phyloP scores from a whole-genome alignment of 2,888 invertebrate species.

The Arrhopalites spinosus region DNA sequence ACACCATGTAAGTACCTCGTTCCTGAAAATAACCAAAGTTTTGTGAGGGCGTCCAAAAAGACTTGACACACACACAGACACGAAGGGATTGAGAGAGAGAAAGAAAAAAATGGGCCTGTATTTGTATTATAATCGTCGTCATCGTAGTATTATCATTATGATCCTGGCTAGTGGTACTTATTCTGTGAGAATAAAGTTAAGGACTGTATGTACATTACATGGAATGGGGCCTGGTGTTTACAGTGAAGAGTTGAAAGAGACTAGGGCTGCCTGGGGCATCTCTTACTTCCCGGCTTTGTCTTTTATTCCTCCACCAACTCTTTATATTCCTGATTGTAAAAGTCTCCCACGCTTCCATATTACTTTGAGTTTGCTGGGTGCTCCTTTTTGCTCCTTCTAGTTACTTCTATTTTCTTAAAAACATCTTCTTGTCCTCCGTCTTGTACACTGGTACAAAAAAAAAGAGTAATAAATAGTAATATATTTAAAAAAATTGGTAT shows the following conservation, averaged over 20 bases:
- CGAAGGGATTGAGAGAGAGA: not conserved
- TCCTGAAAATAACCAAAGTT: not conserved
- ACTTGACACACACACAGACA: conserved; percentile 11
- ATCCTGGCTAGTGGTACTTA: too few species aligned
- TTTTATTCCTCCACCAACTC: not conserved
- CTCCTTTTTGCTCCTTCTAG: not conserved
- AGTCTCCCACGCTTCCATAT: conserved; percentile 34
- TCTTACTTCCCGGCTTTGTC: conserved; percentile 31
- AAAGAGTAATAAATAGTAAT: conserved; percentile 15
- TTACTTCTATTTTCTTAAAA: too few species aligned
- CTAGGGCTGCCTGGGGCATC: conserved; percentile 10
- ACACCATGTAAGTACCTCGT: conserved; percentile 19
- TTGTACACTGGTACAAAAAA: not conserved
- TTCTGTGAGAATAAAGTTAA: not conserved
- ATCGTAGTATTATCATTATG: too few species aligned
- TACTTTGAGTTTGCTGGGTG: conserved; percentile 10
- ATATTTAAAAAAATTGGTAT: not conserved
- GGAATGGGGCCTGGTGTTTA: not conserved
- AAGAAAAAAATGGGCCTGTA: too few species aligned
- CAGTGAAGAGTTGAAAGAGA: conserved; percentile 1
- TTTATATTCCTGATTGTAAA: conserved; percentile 12
- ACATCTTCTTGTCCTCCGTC: not conserved
- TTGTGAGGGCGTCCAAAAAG: conserved; percentile 9
- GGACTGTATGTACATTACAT: not conserved
- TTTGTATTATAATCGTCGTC: too few species aligned